phyloP scores from a whole-genome alignment of 2,797 vertebrate species.

The Dermochelys coriacea region DNA sequence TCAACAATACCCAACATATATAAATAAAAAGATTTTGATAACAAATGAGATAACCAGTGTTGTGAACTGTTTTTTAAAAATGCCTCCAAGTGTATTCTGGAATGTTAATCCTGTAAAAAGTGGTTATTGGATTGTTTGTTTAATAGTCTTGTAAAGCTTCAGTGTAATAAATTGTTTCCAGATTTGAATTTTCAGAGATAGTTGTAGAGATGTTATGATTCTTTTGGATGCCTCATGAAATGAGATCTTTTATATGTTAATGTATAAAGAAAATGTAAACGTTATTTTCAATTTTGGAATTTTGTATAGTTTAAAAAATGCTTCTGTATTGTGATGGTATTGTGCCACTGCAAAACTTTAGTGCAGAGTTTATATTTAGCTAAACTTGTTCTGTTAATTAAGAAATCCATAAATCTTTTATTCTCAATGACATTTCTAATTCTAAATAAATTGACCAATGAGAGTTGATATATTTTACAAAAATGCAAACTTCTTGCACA shows the following conservation, averaged over 20 bases:
- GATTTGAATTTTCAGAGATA: slow-evolving; percentile 82
- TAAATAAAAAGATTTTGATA: slow-evolving; percentile 78
- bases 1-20: slow-evolving; percentile 64
- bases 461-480: slow-evolving; percentile 79
- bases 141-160: slow-evolving; percentile 84
- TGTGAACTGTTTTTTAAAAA: slow-evolving; percentile 71
- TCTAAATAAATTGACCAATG: slow-evolving; percentile 83
- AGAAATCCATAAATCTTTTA: slow-evolving; percentile 86
- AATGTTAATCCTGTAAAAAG: slow-evolving; percentile 85
- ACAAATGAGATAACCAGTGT: slow-evolving; percentile 70
- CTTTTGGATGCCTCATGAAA: slow-evolving; percentile 83
- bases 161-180: slow-evolving; percentile 83
- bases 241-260: slow-evolving; percentile 90
- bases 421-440: slow-evolving; percentile 83
- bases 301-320: slow-evolving; percentile 87
- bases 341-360: slow-evolving; percentile 82
- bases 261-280: slow-evolving; percentile 85
- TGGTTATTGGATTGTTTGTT: slow-evolving; percentile 84
- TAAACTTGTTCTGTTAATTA: slow-evolving; percentile 83
- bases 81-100: slow-evolving; percentile 66
- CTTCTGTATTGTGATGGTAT: slow-evolving; percentile 83
- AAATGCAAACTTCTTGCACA: slow-evolving; percentile 61
- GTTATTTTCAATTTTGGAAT: slow-evolving; percentile 88
- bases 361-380: slow-evolving; percentile 87
- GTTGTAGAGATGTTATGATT: slow-evolving; percentile 83